A percentile compares a stretch with the other conserved stretches of the same genome.
Evolutionary conservation across 2,888 invertebrate genomes (phyloP).

Genomic region (Prostheceraeus crozeri): DNA sequence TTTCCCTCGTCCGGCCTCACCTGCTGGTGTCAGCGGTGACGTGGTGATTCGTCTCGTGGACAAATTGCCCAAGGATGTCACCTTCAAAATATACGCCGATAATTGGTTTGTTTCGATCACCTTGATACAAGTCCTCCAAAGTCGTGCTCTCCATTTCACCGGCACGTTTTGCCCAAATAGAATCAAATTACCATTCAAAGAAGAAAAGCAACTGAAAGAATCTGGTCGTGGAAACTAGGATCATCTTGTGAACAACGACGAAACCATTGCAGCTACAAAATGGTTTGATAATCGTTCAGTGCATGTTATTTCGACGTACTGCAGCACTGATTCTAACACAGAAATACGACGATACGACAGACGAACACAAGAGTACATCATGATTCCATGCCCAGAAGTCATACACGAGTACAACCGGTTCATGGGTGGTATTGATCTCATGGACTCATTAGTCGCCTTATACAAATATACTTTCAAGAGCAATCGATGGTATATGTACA

Average conservation of each 20-base stretch:
- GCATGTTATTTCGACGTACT: slow-evolving; percentile 22
- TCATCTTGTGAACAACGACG: slow-evolving; percentile 16
- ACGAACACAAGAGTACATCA: slow-evolving; percentile 13
- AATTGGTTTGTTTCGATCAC: slow-evolving; percentile 26
- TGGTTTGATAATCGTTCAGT: slow-evolving; percentile 39
- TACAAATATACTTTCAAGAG: slow-evolving; percentile 7
- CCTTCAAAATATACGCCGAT: slow-evolving; percentile 30
- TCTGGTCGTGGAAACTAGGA: slow-evolving; percentile 32
- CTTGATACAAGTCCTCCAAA: background rate
- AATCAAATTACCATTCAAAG: background rate
- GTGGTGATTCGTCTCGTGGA: background rate
- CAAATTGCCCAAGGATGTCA: slow-evolving; percentile 14
- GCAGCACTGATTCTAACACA: background rate
- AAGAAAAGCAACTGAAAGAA: slow-evolving; percentile 33
- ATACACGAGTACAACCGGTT: slow-evolving; percentile 32
- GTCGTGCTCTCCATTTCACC: background rate
- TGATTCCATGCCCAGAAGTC: slow-evolving; percentile 17
- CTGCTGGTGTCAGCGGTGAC: slow-evolving; percentile 10
- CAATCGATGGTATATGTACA: slow-evolving; percentile 28
- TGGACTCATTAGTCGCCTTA: slow-evolving; percentile 16
- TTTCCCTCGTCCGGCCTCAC: background rate
- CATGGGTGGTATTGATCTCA: slow-evolving; percentile 34
- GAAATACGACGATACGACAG: slow-evolving; percentile 8
- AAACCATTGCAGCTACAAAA: slow-evolving; percentile 28
- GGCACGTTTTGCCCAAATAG: slow-evolving; percentile 23